Evolutionary conservation across 2,888 invertebrate genomes (phyloP), one percentile per base, ranked within the genome.

Genomic region (Palloptera scutellata): DNA sequence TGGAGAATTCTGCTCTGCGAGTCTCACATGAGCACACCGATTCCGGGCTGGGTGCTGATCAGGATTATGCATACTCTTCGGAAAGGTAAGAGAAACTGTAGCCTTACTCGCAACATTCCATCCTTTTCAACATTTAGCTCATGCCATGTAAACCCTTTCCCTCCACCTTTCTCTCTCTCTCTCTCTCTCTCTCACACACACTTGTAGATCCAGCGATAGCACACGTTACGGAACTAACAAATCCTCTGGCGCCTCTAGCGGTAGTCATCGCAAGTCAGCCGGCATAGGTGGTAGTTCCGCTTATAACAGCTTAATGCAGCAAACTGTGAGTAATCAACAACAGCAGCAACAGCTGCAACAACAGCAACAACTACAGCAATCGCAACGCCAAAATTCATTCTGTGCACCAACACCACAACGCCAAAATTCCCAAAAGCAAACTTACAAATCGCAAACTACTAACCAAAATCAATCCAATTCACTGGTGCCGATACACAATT

Each of bases 11-110:
- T 0, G 83, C 85, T 0, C 84, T 88, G 15, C 83, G 90, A 71
- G 89, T 90, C 45, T 91, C 90, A 40, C 92, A 92, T 74, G 92
- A 92, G 77, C 92, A 92, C 77, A 91, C 91, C 0, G 92, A 92
- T 82, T 92, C 92, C 0, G 92, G 92, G 0, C 85, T 92, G 6
- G 92, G 92, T 57, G 91, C 90, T 17, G 92, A 92, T 83, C 92
- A 92, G 82, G 92, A 92, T 77, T 91, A 91, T 80, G 89, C 90
- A 48, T 90, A 91, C 83, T 89, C 89, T 71, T 90, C 89, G 42
- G 90, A 90, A 84, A 88, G 90, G 91, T 90, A 82, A 77, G 3
- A 30, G 64, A 11, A 3, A 8, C 12, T n/a, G n/a, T 11, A 48
- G 48, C 30, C 13, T 20, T 12, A 20, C 8, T 12, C 20, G 13